These are phyloP conservation scores for Hozukius guyotensis DNA, from an alignment of 2,797 vertebrate genomes.

Conservation along the genomic window DNA sequence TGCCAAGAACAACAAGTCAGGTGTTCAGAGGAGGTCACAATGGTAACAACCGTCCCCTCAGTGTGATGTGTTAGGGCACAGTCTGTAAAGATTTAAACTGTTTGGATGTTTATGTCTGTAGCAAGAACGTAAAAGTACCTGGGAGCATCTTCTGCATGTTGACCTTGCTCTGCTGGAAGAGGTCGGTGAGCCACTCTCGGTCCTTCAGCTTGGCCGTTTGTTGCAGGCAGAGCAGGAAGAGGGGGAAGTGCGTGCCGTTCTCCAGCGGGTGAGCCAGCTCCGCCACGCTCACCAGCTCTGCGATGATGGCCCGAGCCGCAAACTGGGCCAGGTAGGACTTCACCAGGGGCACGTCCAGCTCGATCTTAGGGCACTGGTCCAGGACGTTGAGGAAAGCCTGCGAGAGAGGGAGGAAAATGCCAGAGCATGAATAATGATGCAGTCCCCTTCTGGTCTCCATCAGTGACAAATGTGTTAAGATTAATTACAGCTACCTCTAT, in stretches of 20 bases:
- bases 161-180: slow-evolving; percentile 98
- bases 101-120: background rate
- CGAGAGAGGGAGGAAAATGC: background rate
- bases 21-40: background rate
- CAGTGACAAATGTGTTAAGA: background rate
- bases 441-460: background rate
- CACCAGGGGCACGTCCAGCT: slow-evolving; percentile 95
- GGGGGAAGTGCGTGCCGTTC: slow-evolving; percentile 97
- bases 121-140: slow-evolving; percentile 77
- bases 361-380: slow-evolving; percentile 97
- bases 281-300: slow-evolving; percentile 94
- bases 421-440: background rate
- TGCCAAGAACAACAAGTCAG: slow-evolving; percentile 39
- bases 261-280: slow-evolving; percentile 97
- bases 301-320: slow-evolving; percentile 94
- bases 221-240: slow-evolving; percentile 98
- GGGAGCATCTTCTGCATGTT: slow-evolving; percentile 99
- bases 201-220: slow-evolving; percentile 96
- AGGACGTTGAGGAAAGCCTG: slow-evolving; percentile 95
- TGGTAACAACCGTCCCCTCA: background rate
- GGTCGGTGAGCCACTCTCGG: slow-evolving; percentile 95
- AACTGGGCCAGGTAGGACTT: slow-evolving; percentile 99
- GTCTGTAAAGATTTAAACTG: background rate
- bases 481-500: background rate
- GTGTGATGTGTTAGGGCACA: background rate